These are phyloP conservation scores for Peromyscus leucopus DNA, from an alignment of 2,113 vertebrate species.

Conservation along the genomic window DNA sequence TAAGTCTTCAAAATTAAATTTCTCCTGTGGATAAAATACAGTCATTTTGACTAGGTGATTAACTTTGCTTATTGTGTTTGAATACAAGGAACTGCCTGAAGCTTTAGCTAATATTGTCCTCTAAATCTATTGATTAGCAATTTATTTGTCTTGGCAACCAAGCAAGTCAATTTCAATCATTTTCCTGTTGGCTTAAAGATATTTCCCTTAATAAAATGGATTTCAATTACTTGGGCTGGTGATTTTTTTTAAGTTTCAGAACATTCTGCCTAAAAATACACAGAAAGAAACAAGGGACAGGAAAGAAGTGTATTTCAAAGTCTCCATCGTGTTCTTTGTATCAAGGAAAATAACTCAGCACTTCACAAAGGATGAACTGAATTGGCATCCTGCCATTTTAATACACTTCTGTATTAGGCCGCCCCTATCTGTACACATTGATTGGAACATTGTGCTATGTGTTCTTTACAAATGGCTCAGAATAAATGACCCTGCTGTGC, in stretches of 20 bases:
- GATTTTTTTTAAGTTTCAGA: background rate
- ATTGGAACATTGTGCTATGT: conserved; percentile 58
- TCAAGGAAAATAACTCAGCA: conserved; percentile 62
- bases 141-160: conserved; percentile 22
- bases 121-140: conserved; percentile 44
- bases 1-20: conserved; percentile 65
- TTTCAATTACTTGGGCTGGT: background rate
- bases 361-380: conserved; percentile 62
- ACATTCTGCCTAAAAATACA: background rate
- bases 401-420: conserved; percentile 69
- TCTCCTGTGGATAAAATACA: conserved; percentile 9
- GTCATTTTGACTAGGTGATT: conserved; percentile 30
- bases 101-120: conserved; percentile 22
- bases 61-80: conserved; percentile 40
- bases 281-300: conserved; percentile 26
- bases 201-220: conserved; percentile 24
- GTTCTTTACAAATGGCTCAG: conserved; percentile 64
- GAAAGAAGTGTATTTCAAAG: conserved; percentile 49
- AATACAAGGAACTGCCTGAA: conserved; percentile 20
- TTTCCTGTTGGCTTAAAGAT: background rate
- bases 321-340: conserved; percentile 48
- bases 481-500: conserved; percentile 66
- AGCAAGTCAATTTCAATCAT: conserved; percentile 43
- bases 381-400: conserved; percentile 70
- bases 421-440: conserved; percentile 63